phyloP scores from a whole-genome alignment of 2,888 invertebrate genomes.

The Dinocampus coccinellae region DNA sequence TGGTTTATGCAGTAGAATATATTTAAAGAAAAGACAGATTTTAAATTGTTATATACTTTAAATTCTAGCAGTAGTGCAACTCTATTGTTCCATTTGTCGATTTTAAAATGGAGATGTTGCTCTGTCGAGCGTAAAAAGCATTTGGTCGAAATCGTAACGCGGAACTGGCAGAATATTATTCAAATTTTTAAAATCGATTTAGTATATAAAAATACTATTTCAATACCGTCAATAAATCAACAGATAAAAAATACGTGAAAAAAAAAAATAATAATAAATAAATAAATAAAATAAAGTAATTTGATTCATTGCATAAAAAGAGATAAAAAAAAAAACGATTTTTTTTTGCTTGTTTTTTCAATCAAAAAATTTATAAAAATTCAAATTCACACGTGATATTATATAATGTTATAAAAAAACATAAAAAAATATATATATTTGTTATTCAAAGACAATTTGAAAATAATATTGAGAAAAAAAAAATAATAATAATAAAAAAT shows the following conservation, averaged over 20 bases:
- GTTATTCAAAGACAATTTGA: conserved; percentile 54
- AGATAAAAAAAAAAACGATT: too few relatives aligned
- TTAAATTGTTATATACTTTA: not conserved
- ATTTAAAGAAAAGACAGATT: not conserved
- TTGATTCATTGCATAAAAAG: too few relatives aligned
- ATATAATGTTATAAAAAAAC: too few relatives aligned
- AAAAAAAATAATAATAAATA: not conserved
- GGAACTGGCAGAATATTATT: conserved; percentile 33
- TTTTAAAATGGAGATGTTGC: conserved; percentile 66
- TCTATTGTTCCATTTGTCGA: conserved; percentile 53
- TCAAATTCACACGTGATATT: too few relatives aligned
- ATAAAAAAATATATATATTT: too few relatives aligned
- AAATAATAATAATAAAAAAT: too few relatives aligned
- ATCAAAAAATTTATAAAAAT: too few relatives aligned
- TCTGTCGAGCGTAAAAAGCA: conserved; percentile 67
- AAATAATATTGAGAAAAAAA: too few relatives aligned
- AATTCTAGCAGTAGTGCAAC: not conserved
- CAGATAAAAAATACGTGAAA: not conserved
- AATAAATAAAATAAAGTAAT: not conserved
- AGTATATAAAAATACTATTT: not conserved
- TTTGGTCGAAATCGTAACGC: conserved; percentile 60
- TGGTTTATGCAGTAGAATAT: not conserved
- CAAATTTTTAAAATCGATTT: conserved; percentile 9
- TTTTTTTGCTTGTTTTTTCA: too few relatives aligned
- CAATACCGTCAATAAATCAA: not conserved